These are phyloP conservation scores for Nymphalis io DNA, from an alignment of 1,140 invertebrate genomes.

Conservation along the genomic window DNA sequence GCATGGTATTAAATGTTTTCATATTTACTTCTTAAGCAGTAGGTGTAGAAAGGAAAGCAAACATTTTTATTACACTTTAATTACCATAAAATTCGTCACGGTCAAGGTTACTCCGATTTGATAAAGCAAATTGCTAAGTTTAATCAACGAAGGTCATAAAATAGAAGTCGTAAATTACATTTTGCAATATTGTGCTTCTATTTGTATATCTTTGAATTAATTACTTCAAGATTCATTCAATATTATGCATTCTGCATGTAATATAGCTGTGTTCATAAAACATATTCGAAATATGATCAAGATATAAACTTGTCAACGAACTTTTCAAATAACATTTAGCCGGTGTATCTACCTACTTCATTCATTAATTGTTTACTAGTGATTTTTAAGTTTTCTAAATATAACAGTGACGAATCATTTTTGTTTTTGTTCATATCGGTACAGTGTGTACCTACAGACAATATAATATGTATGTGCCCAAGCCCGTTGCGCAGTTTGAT, in stretches of 20 bases:
- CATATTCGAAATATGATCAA: background rate
- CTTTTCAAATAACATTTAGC: background rate
- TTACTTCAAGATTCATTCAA: no score
- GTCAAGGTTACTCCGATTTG: slow-evolving; percentile 55
- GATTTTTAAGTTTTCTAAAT: slow-evolving; percentile 17
- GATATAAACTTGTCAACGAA: background rate
- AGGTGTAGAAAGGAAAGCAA: slow-evolving; percentile 38
- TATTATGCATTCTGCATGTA: no score
- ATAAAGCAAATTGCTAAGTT: slow-evolving; percentile 4
- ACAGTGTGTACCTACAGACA: slow-evolving; percentile 27
- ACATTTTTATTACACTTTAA: slow-evolving; percentile 46
- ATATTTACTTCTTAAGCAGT: background rate
- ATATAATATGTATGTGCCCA: slow-evolving; percentile 34
- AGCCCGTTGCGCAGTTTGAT: slow-evolving; percentile 71
- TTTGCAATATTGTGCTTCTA: background rate
- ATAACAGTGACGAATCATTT: slow-evolving; percentile 26
- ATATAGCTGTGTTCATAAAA: no score
- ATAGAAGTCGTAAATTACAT: background rate
- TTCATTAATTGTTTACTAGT: background rate
- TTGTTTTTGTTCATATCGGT: slow-evolving; percentile 34
- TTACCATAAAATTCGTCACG: slow-evolving; percentile 47
- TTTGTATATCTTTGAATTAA: no score
- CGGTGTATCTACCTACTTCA: background rate
- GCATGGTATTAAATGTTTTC: no score
- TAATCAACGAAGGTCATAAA: slow-evolving; percentile 5